phyloP scores from a whole-genome alignment of 2,797 vertebrate genomes.

The Dicrostonyx torquatus region DNA sequence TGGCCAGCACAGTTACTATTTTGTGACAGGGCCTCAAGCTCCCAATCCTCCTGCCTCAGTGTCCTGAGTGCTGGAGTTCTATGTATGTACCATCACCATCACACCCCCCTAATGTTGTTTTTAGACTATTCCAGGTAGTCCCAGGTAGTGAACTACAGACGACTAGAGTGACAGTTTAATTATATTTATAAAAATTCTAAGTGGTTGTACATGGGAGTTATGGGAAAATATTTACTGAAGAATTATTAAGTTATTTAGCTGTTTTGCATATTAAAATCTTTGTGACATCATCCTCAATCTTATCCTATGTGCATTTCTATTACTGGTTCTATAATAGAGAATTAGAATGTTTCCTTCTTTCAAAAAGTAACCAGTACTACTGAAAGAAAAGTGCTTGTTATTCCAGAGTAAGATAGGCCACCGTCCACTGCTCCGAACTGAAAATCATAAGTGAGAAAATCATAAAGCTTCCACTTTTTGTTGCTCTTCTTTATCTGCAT shows the following conservation, averaged over 20 bases:
- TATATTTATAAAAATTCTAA: conserved; percentile 46
- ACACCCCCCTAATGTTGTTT: background rate
- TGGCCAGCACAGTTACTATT: background rate
- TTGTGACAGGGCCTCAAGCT: background rate
- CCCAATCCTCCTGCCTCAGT: background rate
- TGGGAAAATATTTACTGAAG: background rate
- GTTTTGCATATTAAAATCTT: conserved; percentile 28
- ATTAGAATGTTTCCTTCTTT: conserved; percentile 40
- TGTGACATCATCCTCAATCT: conserved; percentile 27
- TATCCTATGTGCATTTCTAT: background rate
- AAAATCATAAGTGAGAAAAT: conserved; percentile 33
- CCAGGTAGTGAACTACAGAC: background rate
- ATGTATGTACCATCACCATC: background rate
- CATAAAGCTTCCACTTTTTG: background rate
- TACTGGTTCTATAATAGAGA: background rate
- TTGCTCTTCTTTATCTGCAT: background rate
- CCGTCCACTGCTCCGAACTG: background rate
- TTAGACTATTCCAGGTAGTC: background rate
- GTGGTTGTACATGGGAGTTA: conserved; percentile 35
- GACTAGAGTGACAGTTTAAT: conserved; percentile 1
- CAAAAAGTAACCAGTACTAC: background rate
- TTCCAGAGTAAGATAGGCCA: conserved; percentile 22
- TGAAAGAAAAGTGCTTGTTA: conserved; percentile 34
- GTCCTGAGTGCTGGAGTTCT: background rate
- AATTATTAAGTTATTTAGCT: conserved; percentile 39